Evolutionary conservation across 2,888 invertebrate genomes (phyloP).

Genomic region (Melikaiella ostensackeni): DNA sequence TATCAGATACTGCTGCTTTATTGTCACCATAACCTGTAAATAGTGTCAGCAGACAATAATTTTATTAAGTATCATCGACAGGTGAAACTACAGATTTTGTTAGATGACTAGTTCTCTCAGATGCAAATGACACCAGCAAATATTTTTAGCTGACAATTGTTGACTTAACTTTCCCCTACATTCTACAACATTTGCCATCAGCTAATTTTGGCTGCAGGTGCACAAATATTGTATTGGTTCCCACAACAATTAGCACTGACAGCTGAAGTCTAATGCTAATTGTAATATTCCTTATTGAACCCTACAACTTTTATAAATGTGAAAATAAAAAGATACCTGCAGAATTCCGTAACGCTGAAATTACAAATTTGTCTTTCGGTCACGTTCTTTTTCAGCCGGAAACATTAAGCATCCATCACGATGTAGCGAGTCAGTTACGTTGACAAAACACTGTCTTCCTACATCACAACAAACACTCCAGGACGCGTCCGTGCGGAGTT

Average conservation of each 20-base stretch:
- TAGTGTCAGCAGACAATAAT: no score
- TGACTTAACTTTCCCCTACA: no score
- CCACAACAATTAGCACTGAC: neutral
- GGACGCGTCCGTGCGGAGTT: conserved; percentile 41
- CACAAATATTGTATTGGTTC: no score
- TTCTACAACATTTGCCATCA: no score
- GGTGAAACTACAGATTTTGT: no score
- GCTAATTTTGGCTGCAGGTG: no score
- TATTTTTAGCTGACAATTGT: no score
- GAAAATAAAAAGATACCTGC: neutral
- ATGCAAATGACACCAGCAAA: no score
- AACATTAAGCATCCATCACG: conserved; percentile 35
- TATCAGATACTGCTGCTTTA: no score
- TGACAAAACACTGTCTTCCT: conserved; percentile 56
- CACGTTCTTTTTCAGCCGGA: conserved; percentile 25
- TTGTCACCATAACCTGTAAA: no score
- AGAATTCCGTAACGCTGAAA: conserved; percentile 10
- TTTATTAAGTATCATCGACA: no score
- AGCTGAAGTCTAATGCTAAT: neutral
- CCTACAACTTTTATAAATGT: neutral
- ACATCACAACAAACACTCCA: conserved; percentile 59
- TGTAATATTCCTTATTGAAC: neutral
- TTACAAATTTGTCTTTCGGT: conserved; percentile 6
- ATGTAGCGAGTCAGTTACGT: conserved; percentile 47
- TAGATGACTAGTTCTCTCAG: no score